These are phyloP conservation scores for Eulemur macaco DNA, from an alignment of 2,113 vertebrate species.

Conservation along the genomic window DNA sequence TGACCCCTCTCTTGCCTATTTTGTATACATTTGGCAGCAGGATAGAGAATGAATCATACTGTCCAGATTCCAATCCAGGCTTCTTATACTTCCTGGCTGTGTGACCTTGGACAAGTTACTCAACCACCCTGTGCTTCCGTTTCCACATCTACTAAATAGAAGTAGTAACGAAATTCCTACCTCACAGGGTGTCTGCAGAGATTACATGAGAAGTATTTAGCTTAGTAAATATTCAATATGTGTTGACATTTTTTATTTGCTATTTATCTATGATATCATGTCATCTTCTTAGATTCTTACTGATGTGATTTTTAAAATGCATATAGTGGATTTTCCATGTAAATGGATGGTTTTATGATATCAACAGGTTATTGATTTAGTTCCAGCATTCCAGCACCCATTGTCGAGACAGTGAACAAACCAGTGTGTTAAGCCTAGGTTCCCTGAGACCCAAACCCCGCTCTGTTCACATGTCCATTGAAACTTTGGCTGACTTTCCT, in stretches of 20 bases:
- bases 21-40: background rate
- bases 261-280: background rate
- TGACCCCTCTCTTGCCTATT: background rate
- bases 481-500: slow-evolving; percentile 32
- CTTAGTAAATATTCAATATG: background rate
- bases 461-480: background rate
- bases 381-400: background rate
- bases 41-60: background rate
- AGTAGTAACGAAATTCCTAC: background rate
- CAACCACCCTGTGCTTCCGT: background rate
- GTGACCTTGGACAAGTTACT: background rate
- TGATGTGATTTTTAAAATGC: background rate
- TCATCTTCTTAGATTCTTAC: background rate
- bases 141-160: background rate
- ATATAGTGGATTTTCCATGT: background rate
- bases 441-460: background rate
- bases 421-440: background rate
- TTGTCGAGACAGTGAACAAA: background rate
- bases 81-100: background rate
- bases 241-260: background rate
- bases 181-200: background rate
- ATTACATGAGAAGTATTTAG: background rate
- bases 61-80: background rate
- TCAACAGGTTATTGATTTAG: background rate
- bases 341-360: background rate